Evolutionary conservation across 2,888 invertebrate genomes (phyloP), one percentile per base, ranked within the genome.

Genomic region (Hemistola chrysoprasaria): DNA sequence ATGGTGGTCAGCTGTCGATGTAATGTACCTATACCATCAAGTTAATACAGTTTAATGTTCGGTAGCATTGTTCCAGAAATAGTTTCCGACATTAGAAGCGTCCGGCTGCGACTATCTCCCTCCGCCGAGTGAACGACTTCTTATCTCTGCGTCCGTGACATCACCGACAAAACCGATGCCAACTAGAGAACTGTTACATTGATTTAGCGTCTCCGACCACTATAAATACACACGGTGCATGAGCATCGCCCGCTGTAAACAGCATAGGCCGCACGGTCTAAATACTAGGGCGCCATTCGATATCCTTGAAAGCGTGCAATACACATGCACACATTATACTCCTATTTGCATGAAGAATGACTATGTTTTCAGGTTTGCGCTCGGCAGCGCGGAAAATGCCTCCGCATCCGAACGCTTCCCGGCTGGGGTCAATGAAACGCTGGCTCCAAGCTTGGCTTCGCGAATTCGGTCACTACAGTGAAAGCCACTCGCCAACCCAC

Each of bases 121-220:
- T 74, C 74, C 59, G 58, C 46, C 65, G 62, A 73, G 80, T 82
- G 81, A 83, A 84, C 81, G 83, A 83, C 83, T 74, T 65, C 69
- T 83, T 84, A 83, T 83, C 81, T 68, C 65, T 39, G 50, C 59
- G 66, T 62, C 65, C 68, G 67, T 78, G 80, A 79, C 76, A 79
- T 78, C 76, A 74, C 59, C 57, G 58, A 48, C 66, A 58, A 64
- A 68, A 62, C 60, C 54, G 67, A 68, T 68, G 70, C 71, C 71
- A 74, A 68, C 66, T 65, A 71, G 59, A 68, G 56, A 68, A 66
- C 54, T 62, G 59, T 62, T 57, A 63, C 62, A 57, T 47, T 31
- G 39, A 58, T 62, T 58, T 59, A 56, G 45, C 39, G 39, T 44
- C 47, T 61, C 11, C 28, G 30, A 34, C 24, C 33, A 54, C 56